phyloP scores from a whole-genome alignment of 1,140 invertebrate species.

The Leptonema lineaticorne region DNA sequence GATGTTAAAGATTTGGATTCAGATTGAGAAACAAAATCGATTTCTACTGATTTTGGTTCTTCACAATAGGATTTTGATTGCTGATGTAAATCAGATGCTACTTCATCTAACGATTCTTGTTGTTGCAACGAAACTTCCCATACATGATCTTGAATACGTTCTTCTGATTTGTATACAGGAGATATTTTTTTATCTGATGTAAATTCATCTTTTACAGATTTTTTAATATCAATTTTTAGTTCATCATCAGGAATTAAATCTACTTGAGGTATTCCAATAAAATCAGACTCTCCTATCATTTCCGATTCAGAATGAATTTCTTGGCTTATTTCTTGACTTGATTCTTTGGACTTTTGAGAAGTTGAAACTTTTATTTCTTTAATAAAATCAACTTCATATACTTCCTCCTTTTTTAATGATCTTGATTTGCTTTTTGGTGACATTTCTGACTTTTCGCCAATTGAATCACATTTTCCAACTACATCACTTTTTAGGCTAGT shows the following conservation, averaged over 20 bases:
- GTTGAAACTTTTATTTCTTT: slow-evolving; percentile 57
- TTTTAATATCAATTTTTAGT: slow-evolving; percentile 47
- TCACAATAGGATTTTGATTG: slow-evolving; percentile 42
- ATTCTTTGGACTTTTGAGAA: slow-evolving; percentile 53
- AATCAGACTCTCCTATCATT: slow-evolving; percentile 52
- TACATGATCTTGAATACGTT: slow-evolving; percentile 61
- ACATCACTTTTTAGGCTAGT: slow-evolving; percentile 56
- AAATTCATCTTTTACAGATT: slow-evolving; percentile 46
- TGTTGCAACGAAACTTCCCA: slow-evolving; percentile 66
- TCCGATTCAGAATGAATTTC: slow-evolving; percentile 60
- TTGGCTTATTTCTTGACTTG: slow-evolving; percentile 57
- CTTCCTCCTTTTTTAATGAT: slow-evolving; percentile 51
- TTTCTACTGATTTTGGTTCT: slow-evolving; percentile 44
- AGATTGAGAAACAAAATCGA: slow-evolving; percentile 43
- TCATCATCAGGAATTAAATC: slow-evolving; percentile 34
- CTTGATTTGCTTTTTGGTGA: slow-evolving; percentile 46
- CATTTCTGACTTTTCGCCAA: slow-evolving; percentile 49
- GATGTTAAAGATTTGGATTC: slow-evolving; percentile 35
- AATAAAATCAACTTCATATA: slow-evolving; percentile 56
- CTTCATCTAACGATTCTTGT: slow-evolving; percentile 48
- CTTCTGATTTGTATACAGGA: slow-evolving; percentile 58
- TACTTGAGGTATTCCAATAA: slow-evolving; percentile 26
- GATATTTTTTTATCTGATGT: slow-evolving; percentile 51
- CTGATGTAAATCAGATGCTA: slow-evolving; percentile 45
- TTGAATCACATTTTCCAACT: slow-evolving; percentile 49